Base-by-base conservation (phyloP, 2,113 vertebrate genomes). In the Seriola rivoliana region DNA sequence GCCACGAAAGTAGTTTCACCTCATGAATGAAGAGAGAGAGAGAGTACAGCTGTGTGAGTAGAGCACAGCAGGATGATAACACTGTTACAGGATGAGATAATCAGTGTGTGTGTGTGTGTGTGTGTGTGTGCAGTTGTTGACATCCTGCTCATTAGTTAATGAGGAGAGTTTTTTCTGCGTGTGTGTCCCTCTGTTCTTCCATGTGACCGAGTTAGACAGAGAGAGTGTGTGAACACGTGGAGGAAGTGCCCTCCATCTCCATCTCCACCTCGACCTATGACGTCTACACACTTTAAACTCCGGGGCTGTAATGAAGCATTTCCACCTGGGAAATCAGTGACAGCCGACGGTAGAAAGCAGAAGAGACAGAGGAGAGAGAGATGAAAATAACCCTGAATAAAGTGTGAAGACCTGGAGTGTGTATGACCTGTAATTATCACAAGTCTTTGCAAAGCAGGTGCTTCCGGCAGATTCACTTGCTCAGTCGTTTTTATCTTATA, bases 131-230 rank as follows among this genome's bases (percentile, higher is more conserved):
- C 34, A 32, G 74, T n/a, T 60, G 10, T 67, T 77, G 62, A 83
- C 83, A 84, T 79, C 57, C 72, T 70, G 84, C 91, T 90, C 91
- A 76, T 90, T 88, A 90, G 85, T 93, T 94, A 92, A 94, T 91
- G 89, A 93, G 87, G 76, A 80, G 80, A 69, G 62, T 80, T 82
- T 80, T 82, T 52, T 76, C 74, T 40, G 64, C 11, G 60, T 58
- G 52, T 58, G 77, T 86, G 84, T 89, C 85, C 75, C 77, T 73
- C 78, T 69, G 62, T 16, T 84, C 71, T 11, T 84, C 81, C 88
- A 88, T 91, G 88, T 91, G 88, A 91, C 71, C 46, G 36, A 78
- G 70, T 72, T 71, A 11, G 19, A 58, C 54, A 36, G 40, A 42
- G 40, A 42, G 40, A 9, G 78, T 12, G 79, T 71, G 77, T 70